Evolutionary conservation across 2,888 invertebrate species (phyloP).

Genomic region (Geophilus truncorum): DNA sequence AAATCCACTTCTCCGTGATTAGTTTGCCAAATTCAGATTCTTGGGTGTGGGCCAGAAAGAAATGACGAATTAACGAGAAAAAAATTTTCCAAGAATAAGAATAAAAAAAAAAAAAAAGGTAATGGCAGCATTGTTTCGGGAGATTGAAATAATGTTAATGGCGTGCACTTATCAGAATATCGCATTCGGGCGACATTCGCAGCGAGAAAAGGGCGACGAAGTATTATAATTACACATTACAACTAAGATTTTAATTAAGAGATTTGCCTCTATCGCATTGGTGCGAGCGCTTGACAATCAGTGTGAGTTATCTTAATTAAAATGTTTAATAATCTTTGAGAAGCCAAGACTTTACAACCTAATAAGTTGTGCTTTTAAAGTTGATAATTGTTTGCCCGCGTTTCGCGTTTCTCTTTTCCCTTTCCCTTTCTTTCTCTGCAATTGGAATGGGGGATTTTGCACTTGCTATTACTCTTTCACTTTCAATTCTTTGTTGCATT

Average conservation of each 20-base stretch:
- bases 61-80: too few relatives aligned
- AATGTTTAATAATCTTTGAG: background rate
- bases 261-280: background rate
- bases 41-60: too few relatives aligned
- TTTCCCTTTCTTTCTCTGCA: background rate
- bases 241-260: background rate
- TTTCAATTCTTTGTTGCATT: background rate
- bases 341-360: background rate
- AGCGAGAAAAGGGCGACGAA: background rate
- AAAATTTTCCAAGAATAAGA: too few relatives aligned
- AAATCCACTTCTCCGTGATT: too few relatives aligned
- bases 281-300: background rate
- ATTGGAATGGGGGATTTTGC: background rate
- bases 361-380: background rate
- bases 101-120: too few relatives aligned
- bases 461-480: background rate
- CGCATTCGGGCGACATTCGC: background rate
- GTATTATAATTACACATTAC: background rate
- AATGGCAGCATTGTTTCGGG: too few relatives aligned
- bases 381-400: too few relatives aligned
- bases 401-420: too few relatives aligned
- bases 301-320: background rate
- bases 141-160: too few relatives aligned
- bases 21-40: too few relatives aligned
- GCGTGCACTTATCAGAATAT: background rate